These are phyloP conservation scores for Lordiphosa clarofinis DNA, from an alignment of 1,140 invertebrate species.

Conservation along the genomic window DNA sequence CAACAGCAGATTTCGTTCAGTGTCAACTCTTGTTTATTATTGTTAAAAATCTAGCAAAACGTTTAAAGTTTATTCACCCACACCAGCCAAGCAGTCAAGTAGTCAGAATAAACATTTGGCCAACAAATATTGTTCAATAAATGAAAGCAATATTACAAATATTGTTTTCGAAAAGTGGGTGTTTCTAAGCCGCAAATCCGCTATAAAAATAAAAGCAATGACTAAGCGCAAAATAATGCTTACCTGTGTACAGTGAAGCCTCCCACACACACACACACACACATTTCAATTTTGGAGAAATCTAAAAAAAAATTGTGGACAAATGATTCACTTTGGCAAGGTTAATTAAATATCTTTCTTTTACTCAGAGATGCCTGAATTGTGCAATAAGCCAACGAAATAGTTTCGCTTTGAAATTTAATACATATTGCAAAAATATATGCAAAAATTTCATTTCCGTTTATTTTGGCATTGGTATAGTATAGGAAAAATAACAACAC, in stretches of 20 bases:
- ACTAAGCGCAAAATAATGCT: slow-evolving; percentile 48
- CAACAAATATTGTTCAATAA: slow-evolving; percentile 7
- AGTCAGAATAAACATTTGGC: slow-evolving; percentile 38
- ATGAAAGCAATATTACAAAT: slow-evolving; percentile 2
- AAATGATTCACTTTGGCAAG: slow-evolving; percentile 3
- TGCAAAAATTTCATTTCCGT: slow-evolving; percentile 52
- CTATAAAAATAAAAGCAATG: slow-evolving; percentile 59
- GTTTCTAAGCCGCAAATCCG: slow-evolving; percentile 64
- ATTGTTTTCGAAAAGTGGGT: slow-evolving; percentile 36
- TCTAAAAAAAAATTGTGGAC: slow-evolving; percentile 25
- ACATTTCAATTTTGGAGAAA: slow-evolving; percentile 57
- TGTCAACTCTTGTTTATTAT: slow-evolving; percentile 47
- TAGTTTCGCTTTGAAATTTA: slow-evolving; percentile 15
- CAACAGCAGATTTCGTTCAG: slow-evolving; percentile 61
- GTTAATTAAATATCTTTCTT: slow-evolving; percentile 4
- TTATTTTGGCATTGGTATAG: slow-evolving; percentile 26
- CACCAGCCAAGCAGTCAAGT: slow-evolving; percentile 43
- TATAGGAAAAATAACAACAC: slow-evolving; percentile 18
- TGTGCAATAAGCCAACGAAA: slow-evolving; percentile 9
- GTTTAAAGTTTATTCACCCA: slow-evolving; percentile 70
- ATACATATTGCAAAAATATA: slow-evolving; percentile 14
- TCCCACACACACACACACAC: slow-evolving; percentile 34
- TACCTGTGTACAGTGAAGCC: slow-evolving; percentile 37
- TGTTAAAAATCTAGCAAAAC: slow-evolving; percentile 19
- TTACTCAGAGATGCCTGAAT: neutral